Evolutionary conservation across 2,888 invertebrate species (phyloP).

Genomic region (Drosophila hamatofila): DNA sequence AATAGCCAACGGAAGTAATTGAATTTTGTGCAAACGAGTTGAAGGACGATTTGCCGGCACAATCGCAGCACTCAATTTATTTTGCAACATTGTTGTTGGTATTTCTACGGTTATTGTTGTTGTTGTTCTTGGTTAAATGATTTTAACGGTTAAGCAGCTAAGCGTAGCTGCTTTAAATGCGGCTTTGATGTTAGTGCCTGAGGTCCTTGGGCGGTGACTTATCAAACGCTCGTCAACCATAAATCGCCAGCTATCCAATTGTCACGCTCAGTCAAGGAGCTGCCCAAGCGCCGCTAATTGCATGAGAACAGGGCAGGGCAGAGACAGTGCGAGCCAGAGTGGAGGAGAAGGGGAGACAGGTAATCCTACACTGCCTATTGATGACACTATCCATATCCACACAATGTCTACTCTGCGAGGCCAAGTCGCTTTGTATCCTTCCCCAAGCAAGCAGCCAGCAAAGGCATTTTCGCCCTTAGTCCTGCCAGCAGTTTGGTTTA

Average conservation of each 20-base stretch:
- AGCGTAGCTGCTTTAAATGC: conserved; percentile 27
- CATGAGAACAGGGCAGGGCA: conserved; percentile 12
- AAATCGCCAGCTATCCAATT: conserved; percentile 60
- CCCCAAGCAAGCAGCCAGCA: conserved; percentile 23
- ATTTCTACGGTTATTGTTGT: not conserved
- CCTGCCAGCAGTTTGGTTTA: conserved; percentile 45
- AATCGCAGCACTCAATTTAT: conserved; percentile 71
- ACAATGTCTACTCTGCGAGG: conserved; percentile 22
- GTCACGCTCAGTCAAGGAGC: conserved; percentile 51
- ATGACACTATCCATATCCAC: conserved; percentile 44
- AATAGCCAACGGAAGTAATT: conserved; percentile 79
- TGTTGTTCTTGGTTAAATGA: not conserved
- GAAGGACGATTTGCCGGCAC: conserved; percentile 69
- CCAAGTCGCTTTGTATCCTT: conserved; percentile 10
- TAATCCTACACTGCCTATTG: conserved; percentile 35
- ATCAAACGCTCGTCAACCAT: conserved; percentile 45
- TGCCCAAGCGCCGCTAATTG: conserved; percentile 65
- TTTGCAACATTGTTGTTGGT: conserved; percentile 64
- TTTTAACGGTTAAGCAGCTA: conserved; percentile 36
- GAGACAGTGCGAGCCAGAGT: not conserved
- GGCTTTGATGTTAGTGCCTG: conserved; percentile 28
- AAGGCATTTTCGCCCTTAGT: conserved; percentile 16
- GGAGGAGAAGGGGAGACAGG: conserved; percentile 2
- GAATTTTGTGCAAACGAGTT: conserved; percentile 77
- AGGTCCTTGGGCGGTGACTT: conserved; percentile 26